These are phyloP conservation scores for Diplazon laetatorius DNA, from an alignment of 2,888 invertebrate genomes.

Conservation along the genomic window DNA sequence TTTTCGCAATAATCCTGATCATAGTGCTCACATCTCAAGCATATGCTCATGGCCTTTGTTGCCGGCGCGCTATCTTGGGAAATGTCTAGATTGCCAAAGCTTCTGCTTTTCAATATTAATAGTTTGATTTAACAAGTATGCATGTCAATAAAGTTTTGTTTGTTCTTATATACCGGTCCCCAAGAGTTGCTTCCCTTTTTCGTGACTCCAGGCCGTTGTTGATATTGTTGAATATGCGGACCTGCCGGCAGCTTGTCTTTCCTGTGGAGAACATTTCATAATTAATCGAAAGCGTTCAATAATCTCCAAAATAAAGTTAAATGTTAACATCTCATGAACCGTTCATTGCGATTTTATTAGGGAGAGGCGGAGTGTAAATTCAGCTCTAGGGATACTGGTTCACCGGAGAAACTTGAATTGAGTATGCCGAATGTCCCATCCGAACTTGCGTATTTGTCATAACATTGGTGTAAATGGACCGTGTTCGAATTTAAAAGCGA, in stretches of 20 bases:
- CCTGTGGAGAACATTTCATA: conserved; percentile 65
- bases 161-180: conserved; percentile 90
- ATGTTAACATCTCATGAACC: too few species aligned
- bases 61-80: conserved; percentile 3
- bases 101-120: conserved; percentile 10
- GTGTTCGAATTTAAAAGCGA: too few species aligned
- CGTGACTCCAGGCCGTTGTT: conserved; percentile 77
- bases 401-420: too few species aligned
- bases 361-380: too few species aligned
- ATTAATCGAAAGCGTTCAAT: conserved; percentile 30
- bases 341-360: too few species aligned
- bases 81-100: conserved; percentile 37
- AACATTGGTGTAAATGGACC: too few species aligned
- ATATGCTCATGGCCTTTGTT: conserved; percentile 38
- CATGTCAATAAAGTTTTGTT: conserved; percentile 88
- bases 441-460: too few species aligned
- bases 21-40: background rate
- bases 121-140: conserved; percentile 85
- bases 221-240: conserved; percentile 78
- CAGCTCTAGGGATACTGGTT: too few species aligned
- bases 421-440: too few species aligned
- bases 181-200: conserved; percentile 84
- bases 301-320: too few species aligned
- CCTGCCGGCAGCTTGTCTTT: conserved; percentile 75
- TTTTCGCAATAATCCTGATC: too few species aligned